Evolutionary conservation across 1,140 invertebrate genomes (phyloP).

Genomic region (Brachionus paranguensis): DNA sequence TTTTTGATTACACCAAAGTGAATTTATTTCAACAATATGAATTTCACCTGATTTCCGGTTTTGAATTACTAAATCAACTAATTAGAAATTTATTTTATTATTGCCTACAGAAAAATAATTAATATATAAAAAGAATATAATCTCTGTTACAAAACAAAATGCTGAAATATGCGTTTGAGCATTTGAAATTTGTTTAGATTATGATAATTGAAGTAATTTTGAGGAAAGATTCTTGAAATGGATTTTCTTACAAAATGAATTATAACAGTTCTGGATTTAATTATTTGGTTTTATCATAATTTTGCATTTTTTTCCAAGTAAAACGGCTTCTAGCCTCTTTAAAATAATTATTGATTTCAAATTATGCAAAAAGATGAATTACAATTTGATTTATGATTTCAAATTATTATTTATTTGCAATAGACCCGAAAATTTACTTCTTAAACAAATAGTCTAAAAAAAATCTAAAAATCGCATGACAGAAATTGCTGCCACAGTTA

Average conservation of each 20-base stretch:
- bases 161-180: background rate
- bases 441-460: no score
- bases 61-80: background rate
- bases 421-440: no score
- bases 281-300: background rate
- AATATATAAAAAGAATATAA: background rate
- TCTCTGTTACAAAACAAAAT: background rate
- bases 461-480: no score
- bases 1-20: background rate
- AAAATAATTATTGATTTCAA: conserved; percentile 5
- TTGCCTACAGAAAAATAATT: background rate
- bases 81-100: background rate
- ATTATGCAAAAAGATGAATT: conserved; percentile 4
- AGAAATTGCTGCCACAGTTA: no score
- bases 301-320: background rate
- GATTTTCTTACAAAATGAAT: background rate
- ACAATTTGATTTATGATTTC: background rate
- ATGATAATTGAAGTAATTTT: background rate
- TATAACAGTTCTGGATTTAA: background rate
- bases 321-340: background rate
- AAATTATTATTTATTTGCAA: no score
- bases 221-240: background rate
- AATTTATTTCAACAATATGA: background rate
- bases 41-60: background rate
- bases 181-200: background rate